Percentiles rank a stretch among this genome's conserved stretches.
phyloP scores from a whole-genome alignment of 2,797 vertebrate genomes.

The Chrysocyon brachyurus region DNA sequence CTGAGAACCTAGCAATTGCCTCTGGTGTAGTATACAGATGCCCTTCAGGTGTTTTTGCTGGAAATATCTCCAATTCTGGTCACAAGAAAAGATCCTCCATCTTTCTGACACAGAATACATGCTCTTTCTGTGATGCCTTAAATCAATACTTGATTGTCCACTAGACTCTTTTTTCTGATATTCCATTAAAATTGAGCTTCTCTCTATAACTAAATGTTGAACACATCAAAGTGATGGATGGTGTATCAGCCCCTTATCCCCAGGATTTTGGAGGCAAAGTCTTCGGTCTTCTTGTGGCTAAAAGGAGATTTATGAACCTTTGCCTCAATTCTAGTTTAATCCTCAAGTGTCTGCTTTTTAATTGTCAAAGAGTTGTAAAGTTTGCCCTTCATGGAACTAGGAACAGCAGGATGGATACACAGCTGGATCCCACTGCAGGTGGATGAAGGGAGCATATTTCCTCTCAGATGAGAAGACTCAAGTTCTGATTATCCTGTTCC shows the following conservation, averaged over 20 bases:
- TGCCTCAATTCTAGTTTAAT: slow-evolving; percentile 65
- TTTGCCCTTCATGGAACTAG: slow-evolving; percentile 4
- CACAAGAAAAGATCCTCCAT: slow-evolving; percentile 59
- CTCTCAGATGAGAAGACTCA: background rate
- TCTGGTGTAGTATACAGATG: background rate
- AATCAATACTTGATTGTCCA: slow-evolving; percentile 57
- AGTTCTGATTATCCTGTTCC: background rate
- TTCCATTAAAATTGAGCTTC: slow-evolving; percentile 56
- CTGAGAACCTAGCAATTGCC: background rate
- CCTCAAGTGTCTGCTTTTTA: slow-evolving; percentile 57
- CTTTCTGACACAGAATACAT: slow-evolving; percentile 46
- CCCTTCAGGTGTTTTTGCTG: slow-evolving; percentile 43
- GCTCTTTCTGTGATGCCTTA: slow-evolving; percentile 39
- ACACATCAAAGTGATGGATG: slow-evolving; percentile 34
- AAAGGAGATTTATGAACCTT: slow-evolving; percentile 72
- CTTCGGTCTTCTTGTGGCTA: slow-evolving; percentile 49
- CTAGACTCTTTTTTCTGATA: slow-evolving; percentile 4
- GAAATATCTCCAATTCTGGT: slow-evolving; percentile 60
- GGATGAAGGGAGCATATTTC: background rate
- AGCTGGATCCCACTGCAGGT: background rate
- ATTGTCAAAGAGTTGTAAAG: background rate
- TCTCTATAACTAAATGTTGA: slow-evolving; percentile 62
- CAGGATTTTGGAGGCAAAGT: slow-evolving; percentile 64
- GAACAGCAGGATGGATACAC: background rate
- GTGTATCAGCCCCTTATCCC: background rate